Evolutionary conservation across 2,888 invertebrate species (phyloP), one percentile per base, ranked within the genome.

Genomic region (Mystacides longicornis): DNA sequence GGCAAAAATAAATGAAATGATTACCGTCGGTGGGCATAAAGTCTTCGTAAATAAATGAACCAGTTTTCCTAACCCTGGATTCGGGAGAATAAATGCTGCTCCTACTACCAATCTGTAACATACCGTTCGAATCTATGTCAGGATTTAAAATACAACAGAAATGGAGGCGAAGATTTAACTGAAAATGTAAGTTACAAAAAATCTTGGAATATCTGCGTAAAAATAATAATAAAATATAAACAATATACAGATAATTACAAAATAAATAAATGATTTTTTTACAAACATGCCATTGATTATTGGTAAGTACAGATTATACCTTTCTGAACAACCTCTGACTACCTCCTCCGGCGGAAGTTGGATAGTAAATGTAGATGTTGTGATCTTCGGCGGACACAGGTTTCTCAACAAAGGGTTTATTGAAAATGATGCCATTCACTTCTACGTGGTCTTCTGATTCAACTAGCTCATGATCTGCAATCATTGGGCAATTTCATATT

Each of bases 11-110:
- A 27, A 27, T 27, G 11, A n/a, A 37, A 14, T 37, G 37, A 65
- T 79, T 79, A 75, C 99, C 99, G 81, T 99, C 99, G 33, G 99
- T 99, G 4, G 98, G 98, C 96, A 99, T 99, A 73, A 99, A 99
- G 74, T 99, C 98, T 80, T 99, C 99, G 71, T 99, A 99, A 69
- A 99, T 97, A 73, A 93, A 99, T 11, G 96, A 97, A 46, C 99
- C 99, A 49, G 93, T 93, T 75, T 94, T 96, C 54, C 99, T 81
- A 5, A 99, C 94, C 66, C 94, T 83, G 46, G 94, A 95, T 73
- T 95, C 94, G 5, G 95, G 93, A 0, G 96, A 97, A 72, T 99
- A 99, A 56, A 98, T 96, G 73, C 97, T 98, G 75, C 97, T 97
- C 55, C 98, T 84, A 70, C 96, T 96, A 63, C 97, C 98, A 71